Evolutionary conservation across 2,113 vertebrate species (phyloP), one percentile per base, ranked within the genome.

Genomic region (Otocyon megalotis): DNA sequence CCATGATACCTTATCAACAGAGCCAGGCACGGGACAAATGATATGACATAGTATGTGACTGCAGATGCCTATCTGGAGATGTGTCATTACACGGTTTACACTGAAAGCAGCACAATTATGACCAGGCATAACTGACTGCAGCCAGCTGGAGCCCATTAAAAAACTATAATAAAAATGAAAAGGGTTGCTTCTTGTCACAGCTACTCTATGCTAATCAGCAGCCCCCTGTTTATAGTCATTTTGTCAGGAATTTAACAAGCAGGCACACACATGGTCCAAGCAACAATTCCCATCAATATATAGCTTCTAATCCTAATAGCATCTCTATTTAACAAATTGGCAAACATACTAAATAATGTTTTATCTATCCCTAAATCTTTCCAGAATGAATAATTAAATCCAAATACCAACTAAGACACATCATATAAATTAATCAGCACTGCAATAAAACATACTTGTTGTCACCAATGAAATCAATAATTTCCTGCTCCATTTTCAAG

Each of bases 401-500:
- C 87, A 83, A 95, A 96, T 9, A 67, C 56, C n/a, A 91, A 92
- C 80, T 16, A 81, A 90, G 72, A 93, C 30, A 37, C 37, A 65
- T 62, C 16, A 50, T 30, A n/a, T 10, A 90, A 72, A 97, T 95
- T 35, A 93, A 74, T 72, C 16, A 50, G 79, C n/a, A 62, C 10
- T 43, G 37, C 32, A 93, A 83, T 77, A 28, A 17, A 2, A 98
- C 99, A 97, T 98, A 99, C 99, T 99, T 99, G 98, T 99, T 99
- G 98, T 99, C 99, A 97, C 98, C 99, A 98, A 99, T 99, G 98
- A 99, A 99, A 99, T 99, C 99, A 93, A 99, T 99, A 98, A 99
- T 99, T 98, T 99, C 99, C 98, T 99, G 99, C 93, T 99, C 99
- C 99, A 99, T 99, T 99, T 99, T 99, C 97, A 99, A 98, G 97